Evolutionary conservation across 2,797 vertebrate species (phyloP).

Genomic region (Eupleurogrammus muticus): DNA sequence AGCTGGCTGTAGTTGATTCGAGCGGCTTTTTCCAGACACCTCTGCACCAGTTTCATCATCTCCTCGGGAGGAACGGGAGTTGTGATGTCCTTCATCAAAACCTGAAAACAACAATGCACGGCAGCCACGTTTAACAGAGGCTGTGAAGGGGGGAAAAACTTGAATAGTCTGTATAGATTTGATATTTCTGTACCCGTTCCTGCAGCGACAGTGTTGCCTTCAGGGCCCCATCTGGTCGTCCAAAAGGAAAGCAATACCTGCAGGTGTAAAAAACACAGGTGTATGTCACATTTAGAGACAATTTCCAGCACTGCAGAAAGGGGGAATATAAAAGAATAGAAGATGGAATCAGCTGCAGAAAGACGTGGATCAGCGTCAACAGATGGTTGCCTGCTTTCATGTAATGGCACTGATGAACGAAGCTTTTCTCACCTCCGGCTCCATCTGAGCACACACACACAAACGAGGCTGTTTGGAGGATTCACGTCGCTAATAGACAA

Average conservation of each 20-base stretch:
- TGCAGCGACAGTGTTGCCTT: constrained; percentile 97
- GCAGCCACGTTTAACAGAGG: neutral
- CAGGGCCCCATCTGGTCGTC: constrained; percentile 96
- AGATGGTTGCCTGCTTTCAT: constrained; percentile 73
- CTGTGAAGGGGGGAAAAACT: too few species aligned
- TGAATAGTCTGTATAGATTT: neutral
- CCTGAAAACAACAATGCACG: constrained; percentile 81
- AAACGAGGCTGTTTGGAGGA: constrained; percentile 57
- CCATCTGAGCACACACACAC: constrained; percentile 44
- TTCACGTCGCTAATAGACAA: constrained; percentile 73
- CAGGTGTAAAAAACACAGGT: constrained; percentile 56
- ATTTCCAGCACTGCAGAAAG: constrained; percentile 61
- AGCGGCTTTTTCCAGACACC: constrained; percentile 94
- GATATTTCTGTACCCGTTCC: constrained; percentile 88
- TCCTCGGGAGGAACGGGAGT: constrained; percentile 93
- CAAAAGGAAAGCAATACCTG: constrained; percentile 98
- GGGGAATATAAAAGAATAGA: constrained; percentile 29
- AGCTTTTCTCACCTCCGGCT: constrained; percentile 69
- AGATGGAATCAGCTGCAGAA: constrained; percentile 39
- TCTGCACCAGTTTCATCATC: constrained; percentile 93
- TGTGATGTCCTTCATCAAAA: constrained; percentile 97
- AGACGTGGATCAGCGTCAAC: constrained; percentile 56
- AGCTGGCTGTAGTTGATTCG: constrained; percentile 96
- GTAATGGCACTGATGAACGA: constrained; percentile 66
- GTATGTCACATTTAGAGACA: constrained; percentile 57